Base-by-base conservation (phyloP, 2,113 vertebrate species). In the Nestor notabilis region DNA sequence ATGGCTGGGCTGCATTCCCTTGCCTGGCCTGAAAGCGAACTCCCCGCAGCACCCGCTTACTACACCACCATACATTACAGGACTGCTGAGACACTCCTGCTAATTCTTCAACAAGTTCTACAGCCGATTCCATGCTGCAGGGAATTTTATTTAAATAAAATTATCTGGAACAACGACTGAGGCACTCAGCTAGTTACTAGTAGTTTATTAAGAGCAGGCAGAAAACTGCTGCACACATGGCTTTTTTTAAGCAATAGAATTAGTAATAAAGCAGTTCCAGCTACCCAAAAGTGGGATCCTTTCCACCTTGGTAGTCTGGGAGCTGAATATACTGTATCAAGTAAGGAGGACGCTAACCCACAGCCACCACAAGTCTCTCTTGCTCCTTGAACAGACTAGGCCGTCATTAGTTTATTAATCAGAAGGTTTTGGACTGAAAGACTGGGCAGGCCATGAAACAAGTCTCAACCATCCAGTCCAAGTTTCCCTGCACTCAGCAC, bases 41-140 rank as follows among this genome's bases (percentile, higher is more conserved):
- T 47, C 72, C 52, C 52, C 0, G 0, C 0, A 1, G 50, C 1
- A 4, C 43, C 81, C 52, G 72, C 68, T 56, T 10, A 17, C 47
- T 64, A 4, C 33, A 18, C 0, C 1, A 0, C 64, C 56, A 27
- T 1, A 5, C 16, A 1, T 11, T 5, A 37, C 44, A 37, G 31
- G 46, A 28, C 14, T 47, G 75, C 81, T 5, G 9, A n/a, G 47
- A 49, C 24, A 49, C 17, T 41, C 8, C 87, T 35, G 18, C 52
- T 53, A 25, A 61, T 29, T 50, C 43, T 15, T 66, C 66, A 77
- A 44, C 25, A 65, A 53, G 55, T 69, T 58, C 8, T 80, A 37
- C 49, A 77, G 49, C 29, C 0, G 0, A 35, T 28, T 43, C 33
- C 55, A 58, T 3, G 6, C 43, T 92, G 55, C 55, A 83, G 80